These are phyloP conservation scores for Archips xylosteana DNA, from an alignment of 2,888 invertebrate genomes.

Conservation along the genomic window DNA sequence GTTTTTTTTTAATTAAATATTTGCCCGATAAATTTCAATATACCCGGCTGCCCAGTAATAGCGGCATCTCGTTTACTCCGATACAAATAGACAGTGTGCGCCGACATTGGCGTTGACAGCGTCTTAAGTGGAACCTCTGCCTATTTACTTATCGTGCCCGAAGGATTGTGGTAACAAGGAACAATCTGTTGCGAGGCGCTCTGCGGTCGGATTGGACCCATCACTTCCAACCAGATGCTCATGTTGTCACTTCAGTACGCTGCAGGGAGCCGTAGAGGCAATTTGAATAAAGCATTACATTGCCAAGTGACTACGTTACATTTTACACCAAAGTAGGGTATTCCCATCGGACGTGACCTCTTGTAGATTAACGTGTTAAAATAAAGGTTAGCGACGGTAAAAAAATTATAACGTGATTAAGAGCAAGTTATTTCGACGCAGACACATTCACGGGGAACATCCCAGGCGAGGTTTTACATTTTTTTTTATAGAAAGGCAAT, in stretches of 20 bases:
- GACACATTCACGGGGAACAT: too few relatives aligned
- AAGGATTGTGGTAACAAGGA: constrained; percentile 25
- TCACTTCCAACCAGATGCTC: constrained; percentile 24
- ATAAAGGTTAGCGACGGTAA: background rate
- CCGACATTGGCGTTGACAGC: too few relatives aligned
- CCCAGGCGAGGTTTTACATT: too few relatives aligned
- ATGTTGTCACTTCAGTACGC: constrained; percentile 30
- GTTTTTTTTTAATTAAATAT: too few relatives aligned
- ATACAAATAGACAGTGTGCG: too few relatives aligned
- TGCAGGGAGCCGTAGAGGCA: constrained; percentile 11
- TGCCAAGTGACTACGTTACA: constrained; percentile 12
- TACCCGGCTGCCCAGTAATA: too few relatives aligned
- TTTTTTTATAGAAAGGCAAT: too few relatives aligned
- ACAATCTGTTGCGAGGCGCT: constrained; percentile 28
- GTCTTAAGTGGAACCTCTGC: background rate
- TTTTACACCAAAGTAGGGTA: background rate
- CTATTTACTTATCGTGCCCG: constrained; percentile 4
- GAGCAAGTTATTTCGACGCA: too few relatives aligned
- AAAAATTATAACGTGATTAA: background rate
- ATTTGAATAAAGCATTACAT: constrained; percentile 25
- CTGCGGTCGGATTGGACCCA: constrained; percentile 33
- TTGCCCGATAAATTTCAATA: too few relatives aligned
- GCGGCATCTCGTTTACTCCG: too few relatives aligned
- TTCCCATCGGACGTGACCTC: background rate
- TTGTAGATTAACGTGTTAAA: constrained; percentile 3